These are phyloP conservation scores for Noctua janthina DNA, from an alignment of 2,888 invertebrate species.

Conservation along the genomic window DNA sequence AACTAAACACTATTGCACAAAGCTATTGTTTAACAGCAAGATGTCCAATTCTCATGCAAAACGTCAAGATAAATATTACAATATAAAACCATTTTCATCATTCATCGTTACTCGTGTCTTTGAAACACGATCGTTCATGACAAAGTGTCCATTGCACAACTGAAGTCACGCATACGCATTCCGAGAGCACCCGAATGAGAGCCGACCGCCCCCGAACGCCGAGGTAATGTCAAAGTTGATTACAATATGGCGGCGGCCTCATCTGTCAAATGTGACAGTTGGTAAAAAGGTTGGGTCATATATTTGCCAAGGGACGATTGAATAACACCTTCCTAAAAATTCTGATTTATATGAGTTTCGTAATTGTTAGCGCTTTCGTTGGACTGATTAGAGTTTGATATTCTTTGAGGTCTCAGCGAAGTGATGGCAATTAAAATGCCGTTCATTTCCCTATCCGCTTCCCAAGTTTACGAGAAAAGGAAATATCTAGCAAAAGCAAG, in stretches of 20 bases:
- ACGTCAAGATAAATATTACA: constrained; percentile 57
- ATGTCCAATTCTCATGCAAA: constrained; percentile 63
- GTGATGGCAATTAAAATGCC: neutral
- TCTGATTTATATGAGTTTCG: neutral
- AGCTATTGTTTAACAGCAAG: constrained; percentile 53
- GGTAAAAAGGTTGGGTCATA: constrained; percentile 12
- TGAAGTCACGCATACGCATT: constrained; percentile 64
- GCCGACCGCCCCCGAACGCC: constrained; percentile 50
- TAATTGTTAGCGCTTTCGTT: neutral
- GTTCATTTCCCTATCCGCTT: neutral
- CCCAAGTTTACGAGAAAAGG: neutral
- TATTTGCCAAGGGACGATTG: constrained; percentile 17
- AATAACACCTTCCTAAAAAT: neutral
- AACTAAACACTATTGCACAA: constrained; percentile 58
- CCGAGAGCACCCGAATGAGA: constrained; percentile 74
- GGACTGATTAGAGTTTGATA: neutral
- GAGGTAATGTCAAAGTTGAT: constrained; percentile 55
- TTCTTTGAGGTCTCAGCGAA: neutral
- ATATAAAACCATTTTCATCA: constrained; percentile 60
- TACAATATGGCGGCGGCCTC: constrained; percentile 42
- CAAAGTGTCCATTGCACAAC: constrained; percentile 62
- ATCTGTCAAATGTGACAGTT: constrained; percentile 55
- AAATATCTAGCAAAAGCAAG: neutral
- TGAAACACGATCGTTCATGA: constrained; percentile 57
- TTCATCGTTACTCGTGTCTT: constrained; percentile 61